Conservation (phyloP, 2,113 vertebrate species). For the Clarias gariepinus region DNA sequence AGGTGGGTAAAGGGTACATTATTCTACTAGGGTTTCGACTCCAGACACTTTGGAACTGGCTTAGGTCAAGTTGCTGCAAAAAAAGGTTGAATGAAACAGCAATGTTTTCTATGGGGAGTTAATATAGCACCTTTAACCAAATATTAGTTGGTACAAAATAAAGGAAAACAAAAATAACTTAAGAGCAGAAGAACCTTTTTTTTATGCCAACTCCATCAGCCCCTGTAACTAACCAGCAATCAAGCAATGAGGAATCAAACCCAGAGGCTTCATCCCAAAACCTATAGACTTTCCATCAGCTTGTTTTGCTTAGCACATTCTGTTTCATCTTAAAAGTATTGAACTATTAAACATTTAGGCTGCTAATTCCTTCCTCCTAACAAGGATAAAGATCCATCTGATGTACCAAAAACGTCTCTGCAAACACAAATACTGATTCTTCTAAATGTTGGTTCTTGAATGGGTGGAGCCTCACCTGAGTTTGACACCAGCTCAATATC, state of each 20-base stretch:
- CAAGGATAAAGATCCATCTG: neutral
- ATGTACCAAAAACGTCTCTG: neutral
- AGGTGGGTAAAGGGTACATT: neutral
- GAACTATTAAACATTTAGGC: too few relatives aligned
- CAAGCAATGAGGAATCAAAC: neutral
- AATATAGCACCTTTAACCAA: neutral
- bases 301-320: neutral
- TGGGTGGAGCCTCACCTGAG: slow-evolving; percentile 79
- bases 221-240: neutral
- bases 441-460: neutral
- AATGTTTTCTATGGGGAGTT: neutral
- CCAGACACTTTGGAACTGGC: neutral
- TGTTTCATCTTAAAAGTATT: neutral
- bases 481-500: slow-evolving; percentile 98
- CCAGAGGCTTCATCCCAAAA: neutral
- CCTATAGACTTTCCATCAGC: neutral
- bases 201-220: too few relatives aligned
- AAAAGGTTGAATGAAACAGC: neutral
- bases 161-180: neutral
- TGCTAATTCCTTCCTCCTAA: too few relatives aligned
- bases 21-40: neutral
- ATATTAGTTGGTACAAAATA: too few relatives aligned
- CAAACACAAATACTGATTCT: neutral
- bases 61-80: neutral
- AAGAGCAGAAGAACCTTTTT: neutral